Evolutionary conservation across 1,140 invertebrate genomes (phyloP).

Genomic region (Drosophila triauraria): DNA sequence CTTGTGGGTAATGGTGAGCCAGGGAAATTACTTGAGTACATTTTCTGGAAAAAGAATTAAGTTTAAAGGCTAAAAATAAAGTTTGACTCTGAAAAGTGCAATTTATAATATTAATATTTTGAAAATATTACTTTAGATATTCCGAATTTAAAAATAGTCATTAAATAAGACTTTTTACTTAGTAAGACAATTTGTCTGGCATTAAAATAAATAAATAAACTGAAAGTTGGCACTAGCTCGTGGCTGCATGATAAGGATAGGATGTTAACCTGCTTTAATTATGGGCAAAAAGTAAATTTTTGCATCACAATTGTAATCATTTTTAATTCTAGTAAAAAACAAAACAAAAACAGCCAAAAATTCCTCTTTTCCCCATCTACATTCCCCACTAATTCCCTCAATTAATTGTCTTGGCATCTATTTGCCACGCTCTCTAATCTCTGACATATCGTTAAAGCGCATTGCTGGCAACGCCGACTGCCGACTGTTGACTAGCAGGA

Average conservation of each 20-base stretch:
- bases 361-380: background rate
- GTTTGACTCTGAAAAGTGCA: background rate
- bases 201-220: no score
- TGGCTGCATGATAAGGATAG: background rate
- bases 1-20: background rate
- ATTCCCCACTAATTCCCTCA: conserved; percentile 37
- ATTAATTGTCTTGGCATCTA: conserved; percentile 65
- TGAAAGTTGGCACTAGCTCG: no score
- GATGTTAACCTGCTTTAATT: background rate
- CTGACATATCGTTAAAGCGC: conserved; percentile 82
- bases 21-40: conserved; percentile 12
- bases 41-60: background rate
- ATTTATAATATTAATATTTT: background rate
- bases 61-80: background rate
- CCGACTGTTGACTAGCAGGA: conserved; percentile 53
- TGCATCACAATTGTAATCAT: background rate
- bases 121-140: background rate
- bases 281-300: background rate
- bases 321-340: background rate
- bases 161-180: background rate
- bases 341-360: background rate
- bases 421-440: conserved; percentile 64
- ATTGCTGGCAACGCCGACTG: conserved; percentile 49
- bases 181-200: no score
- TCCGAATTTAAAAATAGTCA: no score